These are phyloP conservation scores for Dioctria linearis DNA, from an alignment of 2,888 invertebrate species.

Conservation along the genomic window DNA sequence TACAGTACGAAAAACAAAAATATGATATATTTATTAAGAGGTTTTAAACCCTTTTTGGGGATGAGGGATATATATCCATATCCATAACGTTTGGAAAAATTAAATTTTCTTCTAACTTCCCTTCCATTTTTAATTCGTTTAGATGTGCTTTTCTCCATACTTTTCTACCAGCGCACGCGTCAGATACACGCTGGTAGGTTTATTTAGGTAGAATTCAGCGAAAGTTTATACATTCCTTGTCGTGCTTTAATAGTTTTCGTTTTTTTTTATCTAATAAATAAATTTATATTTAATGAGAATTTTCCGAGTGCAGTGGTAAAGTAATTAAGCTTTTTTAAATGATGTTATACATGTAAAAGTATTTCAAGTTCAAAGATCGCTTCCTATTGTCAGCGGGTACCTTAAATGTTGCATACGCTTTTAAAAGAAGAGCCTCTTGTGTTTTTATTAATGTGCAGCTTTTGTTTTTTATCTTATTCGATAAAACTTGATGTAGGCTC, in stretches of 20 bases:
- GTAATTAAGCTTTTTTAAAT: slow-evolving; percentile 3
- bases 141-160: no score
- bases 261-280: neutral
- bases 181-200: no score
- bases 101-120: no score
- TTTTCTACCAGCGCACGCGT: no score
- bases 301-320: neutral
- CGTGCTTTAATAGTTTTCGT: neutral
- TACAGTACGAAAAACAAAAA: neutral
- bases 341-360: neutral
- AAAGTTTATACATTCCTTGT: neutral
- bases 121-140: no score
- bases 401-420: slow-evolving; percentile 29
- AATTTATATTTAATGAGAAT: no score
- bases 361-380: slow-evolving; percentile 37
- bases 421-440: neutral
- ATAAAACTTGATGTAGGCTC: slow-evolving; percentile 6
- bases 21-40: no score
- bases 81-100: no score
- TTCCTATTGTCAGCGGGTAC: slow-evolving; percentile 20
- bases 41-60: no score
- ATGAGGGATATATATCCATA: no score
- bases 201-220: no score
- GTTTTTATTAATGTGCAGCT: slow-evolving; percentile 9
- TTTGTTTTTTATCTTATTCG: neutral